A percentile compares a stretch with the other conserved stretches of the same genome.
Evolutionary conservation across 2,113 vertebrate genomes (phyloP).

Genomic region (Apeltes quadracus): DNA sequence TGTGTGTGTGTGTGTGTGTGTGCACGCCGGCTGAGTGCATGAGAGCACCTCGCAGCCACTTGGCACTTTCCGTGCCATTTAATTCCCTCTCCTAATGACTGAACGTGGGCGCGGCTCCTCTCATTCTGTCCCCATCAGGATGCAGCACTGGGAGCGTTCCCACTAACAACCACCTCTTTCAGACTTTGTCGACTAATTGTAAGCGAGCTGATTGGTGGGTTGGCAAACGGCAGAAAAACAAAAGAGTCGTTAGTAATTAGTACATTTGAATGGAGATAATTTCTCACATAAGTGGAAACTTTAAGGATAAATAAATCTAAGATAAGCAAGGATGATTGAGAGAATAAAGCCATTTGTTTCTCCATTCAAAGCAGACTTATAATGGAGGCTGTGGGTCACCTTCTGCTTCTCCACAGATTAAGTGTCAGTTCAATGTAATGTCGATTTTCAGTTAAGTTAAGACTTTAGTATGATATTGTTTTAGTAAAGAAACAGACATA

Average conservation of each 20-base stretch:
- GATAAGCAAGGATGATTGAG: neutral
- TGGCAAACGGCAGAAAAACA: conserved; percentile 24
- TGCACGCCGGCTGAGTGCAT: conserved; percentile 33
- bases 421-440: neutral
- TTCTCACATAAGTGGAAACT: no score
- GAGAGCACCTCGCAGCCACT: conserved; percentile 71
- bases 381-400: no score
- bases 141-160: conserved; percentile 57
- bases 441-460: neutral
- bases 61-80: conserved; percentile 70
- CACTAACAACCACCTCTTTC: conserved; percentile 69
- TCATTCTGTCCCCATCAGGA: conserved; percentile 70
- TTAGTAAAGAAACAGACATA: neutral
- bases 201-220: conserved; percentile 44
- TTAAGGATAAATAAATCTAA: neutral
- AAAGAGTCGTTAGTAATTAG: neutral
- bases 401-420: neutral
- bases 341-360: neutral
- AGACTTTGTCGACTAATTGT: conserved; percentile 68
- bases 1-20: neutral
- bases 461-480: neutral
- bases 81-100: conserved; percentile 57
- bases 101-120: conserved; percentile 50
- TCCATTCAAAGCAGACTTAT: neutral
- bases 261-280: neutral